Base-by-base conservation (phyloP, 2,113 vertebrate species). In the Erythrocercus mccallii region DNA sequence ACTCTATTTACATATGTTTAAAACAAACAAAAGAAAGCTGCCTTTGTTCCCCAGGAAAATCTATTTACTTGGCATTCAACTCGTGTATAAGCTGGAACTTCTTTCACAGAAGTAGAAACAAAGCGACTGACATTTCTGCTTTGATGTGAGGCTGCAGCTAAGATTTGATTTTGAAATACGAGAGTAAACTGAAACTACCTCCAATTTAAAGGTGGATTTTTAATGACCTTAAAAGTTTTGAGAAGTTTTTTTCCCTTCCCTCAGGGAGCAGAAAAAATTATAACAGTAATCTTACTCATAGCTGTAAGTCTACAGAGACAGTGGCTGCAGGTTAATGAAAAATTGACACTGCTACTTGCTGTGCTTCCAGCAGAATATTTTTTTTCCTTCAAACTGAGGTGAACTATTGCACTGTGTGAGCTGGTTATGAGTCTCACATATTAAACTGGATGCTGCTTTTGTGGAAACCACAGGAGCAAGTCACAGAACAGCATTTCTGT, bases 281-380 rank as follows among this genome's bases (percentile, higher is more conserved):
- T 95, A 97, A 96, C 94, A 92, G 93, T 94, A 95, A 97, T 97
- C 95, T 97, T 95, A 96, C 92, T 94, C 91, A 94, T 35, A 88
- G 94, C 96, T 96, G 56, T 57, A 85, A 86, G 92, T 96, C 95
- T 92, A 66, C 76, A 93, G 95, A 94, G 94, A 97, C 79, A 91
- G 88, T 94, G 62, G 33, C 92, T 97, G 77, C 84, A 95, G 97
- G 97, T 98, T 98, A 98, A 98, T 98, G 97, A 97, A 97, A 98
- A 97, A 96, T 90, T 96, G 96, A 97, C 96, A 91, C 56, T 78
- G 83, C 90, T 95, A 48, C 94, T 95, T 93, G 88, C 91, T 53
- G 78, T 84, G 92, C 92, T 97, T 95, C 85, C 78, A 95, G 87
- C 82, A 86, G 91, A 88, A 66, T 90, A 64, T 95, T 91, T 82